These are phyloP conservation scores for Lymantria dispar DNA, from an alignment of 2,888 invertebrate genomes.

Conservation along the genomic window DNA sequence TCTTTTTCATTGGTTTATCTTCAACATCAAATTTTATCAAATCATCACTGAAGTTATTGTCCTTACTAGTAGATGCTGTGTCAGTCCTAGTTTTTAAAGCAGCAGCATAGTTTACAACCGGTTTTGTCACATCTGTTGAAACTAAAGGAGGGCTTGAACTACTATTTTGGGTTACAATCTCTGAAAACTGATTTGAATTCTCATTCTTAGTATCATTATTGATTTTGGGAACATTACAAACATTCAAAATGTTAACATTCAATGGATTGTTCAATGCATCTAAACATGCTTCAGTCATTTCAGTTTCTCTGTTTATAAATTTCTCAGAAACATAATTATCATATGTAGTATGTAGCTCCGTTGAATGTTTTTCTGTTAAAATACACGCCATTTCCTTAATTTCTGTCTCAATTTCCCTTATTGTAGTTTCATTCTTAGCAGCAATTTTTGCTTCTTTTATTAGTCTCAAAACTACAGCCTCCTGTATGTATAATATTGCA, in stretches of 20 bases:
- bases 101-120: slow-evolving; percentile 63
- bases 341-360: slow-evolving; percentile 54
- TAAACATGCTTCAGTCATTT: slow-evolving; percentile 70
- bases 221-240: slow-evolving; percentile 50
- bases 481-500: slow-evolving; percentile 69
- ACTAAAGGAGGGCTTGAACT: slow-evolving; percentile 51
- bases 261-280: slow-evolving; percentile 60
- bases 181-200: slow-evolving; percentile 41
- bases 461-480: slow-evolving; percentile 67
- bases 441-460: slow-evolving; percentile 65
- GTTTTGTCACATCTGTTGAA: slow-evolving; percentile 43
- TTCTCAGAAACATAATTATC: slow-evolving; percentile 57
- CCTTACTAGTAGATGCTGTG: slow-evolving; percentile 59
- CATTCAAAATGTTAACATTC: slow-evolving; percentile 55
- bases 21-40: slow-evolving; percentile 72
- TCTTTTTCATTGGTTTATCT: slow-evolving; percentile 56
- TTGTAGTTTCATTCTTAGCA: slow-evolving; percentile 63
- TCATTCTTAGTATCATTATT: slow-evolving; percentile 46
- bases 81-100: slow-evolving; percentile 57
- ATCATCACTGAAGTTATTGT: slow-evolving; percentile 54
- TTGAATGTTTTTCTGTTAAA: slow-evolving; percentile 62
- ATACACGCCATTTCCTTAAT: slow-evolving; percentile 72
- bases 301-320: slow-evolving; percentile 53
- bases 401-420: slow-evolving; percentile 71
- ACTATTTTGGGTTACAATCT: slow-evolving; percentile 43